Evolutionary conservation across 2,888 invertebrate species (phyloP), one percentile per base, ranked within the genome.

Genomic region (Megaustenia siamemsis): DNA sequence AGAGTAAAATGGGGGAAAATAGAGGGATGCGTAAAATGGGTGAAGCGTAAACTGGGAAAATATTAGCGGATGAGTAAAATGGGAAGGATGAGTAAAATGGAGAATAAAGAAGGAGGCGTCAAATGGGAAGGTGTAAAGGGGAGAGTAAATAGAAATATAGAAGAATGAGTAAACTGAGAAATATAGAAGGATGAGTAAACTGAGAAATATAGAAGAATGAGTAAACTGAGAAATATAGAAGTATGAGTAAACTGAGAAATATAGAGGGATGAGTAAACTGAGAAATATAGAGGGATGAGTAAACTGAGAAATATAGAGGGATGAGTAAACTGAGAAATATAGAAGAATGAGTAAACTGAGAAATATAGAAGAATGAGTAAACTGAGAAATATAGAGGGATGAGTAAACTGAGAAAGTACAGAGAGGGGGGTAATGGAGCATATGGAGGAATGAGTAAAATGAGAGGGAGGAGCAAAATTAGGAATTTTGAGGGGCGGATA

Each of bases 61-160:
- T n/a, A 5, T 28, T 12, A 10, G 63, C 8, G 60, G 38, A 28
- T 24, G 0, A 40, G 10, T 45, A 38, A 38, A n/a, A 40, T 0
- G 24, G 28, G 60, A 24, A 60, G n/a, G 4, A 24, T 35, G 60
- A n/a, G n/a, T 35, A 38, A 56, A 1, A 63, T n/a, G 43, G n/a
- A 63, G 43, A n/a, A 53, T 32, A 35, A 4, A 38, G 32, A 32
- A 38, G 40, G 38, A 45, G 32, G 53, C 28, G 40, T 21, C 12
- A 38, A 56, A 49, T 35, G 66, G 53, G 28, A 35, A 84, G 69
- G 53, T 38, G 68, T 45, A 53, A 60, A 53, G 69, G 35, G 79
- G 49, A n/a, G 24, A 49, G 45, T 15, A 75, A n/a, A 45, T n/a
- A 63, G 43, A 43, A 66, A 66, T 40, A 79, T 63, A 24, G n/a